Conservation (phyloP, 2,113 vertebrate genomes). For the rabbit (Oryctolagus cuniculus) region mOryCun1.1 NC_091447.1:12562501-12563000, state of each 20-base stretch:
- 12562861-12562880: slow-evolving; percentile 28
- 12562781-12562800: not conserved
- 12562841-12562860: slow-evolving; percentile 11
- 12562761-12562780: not conserved
- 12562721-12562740: slow-evolving; percentile 14
- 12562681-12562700: not conserved
- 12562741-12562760: not conserved
- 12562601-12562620: slow-evolving; percentile 26
- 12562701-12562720: not conserved
- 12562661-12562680: slow-evolving; percentile 55
- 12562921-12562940: slow-evolving; percentile 42
- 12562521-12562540: slow-evolving; percentile 60
- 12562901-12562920: not conserved
- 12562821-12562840: slow-evolving; percentile 30
- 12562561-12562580: slow-evolving; percentile 38
- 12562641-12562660: slow-evolving; percentile 27
- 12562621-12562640: slow-evolving; percentile 42
- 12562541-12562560: slow-evolving; percentile 37
- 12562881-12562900: not conserved
- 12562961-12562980: slow-evolving; percentile 45
- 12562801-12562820: not conserved
- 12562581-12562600: slow-evolving; percentile 33
- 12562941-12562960: slow-evolving; percentile 26
- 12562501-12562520: slow-evolving; percentile 63
- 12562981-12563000: not conserved